Conservation (phyloP, 2,113 vertebrate genomes). For the Lasiurus borealis region DNA sequence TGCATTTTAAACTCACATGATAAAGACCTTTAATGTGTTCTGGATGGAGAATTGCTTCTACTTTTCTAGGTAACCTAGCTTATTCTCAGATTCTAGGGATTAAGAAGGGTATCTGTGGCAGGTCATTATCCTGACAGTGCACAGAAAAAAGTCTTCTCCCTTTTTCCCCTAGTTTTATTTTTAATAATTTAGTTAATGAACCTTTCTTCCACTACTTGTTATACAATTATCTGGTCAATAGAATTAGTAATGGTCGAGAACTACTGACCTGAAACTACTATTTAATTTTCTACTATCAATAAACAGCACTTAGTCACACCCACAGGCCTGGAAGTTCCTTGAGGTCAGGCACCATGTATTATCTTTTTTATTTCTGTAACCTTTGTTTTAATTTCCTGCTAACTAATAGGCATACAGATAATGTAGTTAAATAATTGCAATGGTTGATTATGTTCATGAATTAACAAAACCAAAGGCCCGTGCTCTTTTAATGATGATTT, state of each 20-base stretch:
- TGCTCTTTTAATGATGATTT: conserved; percentile 3
- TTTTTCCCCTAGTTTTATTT: not conserved
- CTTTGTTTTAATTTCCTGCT: not conserved
- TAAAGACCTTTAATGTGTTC: not conserved
- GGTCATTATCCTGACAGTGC: not conserved
- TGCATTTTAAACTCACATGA: not conserved
- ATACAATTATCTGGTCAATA: conserved; percentile 42
- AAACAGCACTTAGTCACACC: not conserved
- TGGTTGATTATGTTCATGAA: conserved; percentile 29
- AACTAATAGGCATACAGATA: not conserved
- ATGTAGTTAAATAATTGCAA: conserved; percentile 7
- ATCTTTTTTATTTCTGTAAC: conserved; percentile 1
- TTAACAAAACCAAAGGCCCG: conserved; percentile 46
- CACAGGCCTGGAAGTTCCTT: not conserved
- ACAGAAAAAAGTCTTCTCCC: not conserved
- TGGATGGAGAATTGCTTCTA: not conserved
- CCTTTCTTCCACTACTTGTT: not conserved
- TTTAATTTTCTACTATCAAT: conserved; percentile 1
- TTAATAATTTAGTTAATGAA: conserved; percentile 13
- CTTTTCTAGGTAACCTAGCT: not conserved
- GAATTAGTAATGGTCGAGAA: conserved; percentile 25
- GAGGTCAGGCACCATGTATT: not conserved
- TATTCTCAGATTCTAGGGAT: not conserved
- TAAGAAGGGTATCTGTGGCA: not conserved
- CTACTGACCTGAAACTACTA: not conserved